phyloP scores from a whole-genome alignment of 2,797 vertebrate genomes.

The Hyperoplus immaculatus region DNA sequence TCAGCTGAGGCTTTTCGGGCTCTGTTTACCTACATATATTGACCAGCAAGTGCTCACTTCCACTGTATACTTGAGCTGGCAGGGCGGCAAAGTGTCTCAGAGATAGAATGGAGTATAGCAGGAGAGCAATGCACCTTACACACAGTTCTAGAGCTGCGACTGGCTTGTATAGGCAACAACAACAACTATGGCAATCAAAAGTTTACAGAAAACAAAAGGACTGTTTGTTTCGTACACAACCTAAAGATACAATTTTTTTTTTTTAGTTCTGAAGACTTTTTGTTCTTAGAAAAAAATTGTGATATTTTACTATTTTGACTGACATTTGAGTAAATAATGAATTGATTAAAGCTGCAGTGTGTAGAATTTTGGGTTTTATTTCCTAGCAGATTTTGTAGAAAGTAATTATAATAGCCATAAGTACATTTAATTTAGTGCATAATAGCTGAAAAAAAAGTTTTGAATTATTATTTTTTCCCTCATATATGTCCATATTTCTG shows the following conservation, averaged over 20 bases:
- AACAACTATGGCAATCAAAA: background rate
- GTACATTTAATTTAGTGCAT: too few species aligned
- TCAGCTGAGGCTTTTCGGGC: slow-evolving; percentile 30
- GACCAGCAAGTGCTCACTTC: slow-evolving; percentile 48
- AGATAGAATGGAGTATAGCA: background rate
- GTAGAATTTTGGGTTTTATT: too few species aligned
- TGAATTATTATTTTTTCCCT: too few species aligned
- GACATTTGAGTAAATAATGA: background rate
- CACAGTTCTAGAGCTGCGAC: background rate
- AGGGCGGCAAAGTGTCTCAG: slow-evolving; percentile 9
- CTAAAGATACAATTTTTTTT: background rate
- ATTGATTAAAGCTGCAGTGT: too few species aligned
- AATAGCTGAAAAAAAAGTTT: too few species aligned
- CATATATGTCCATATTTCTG: too few species aligned
- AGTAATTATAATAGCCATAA: too few species aligned
- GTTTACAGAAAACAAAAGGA: too few species aligned
- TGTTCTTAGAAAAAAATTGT: background rate
- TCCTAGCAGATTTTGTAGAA: too few species aligned
- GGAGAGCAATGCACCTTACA: background rate
- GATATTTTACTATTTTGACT: background rate
- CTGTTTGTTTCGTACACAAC: background rate
- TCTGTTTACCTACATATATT: slow-evolving; percentile 67
- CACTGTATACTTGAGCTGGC: slow-evolving; percentile 60
- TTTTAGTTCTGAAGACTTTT: background rate
- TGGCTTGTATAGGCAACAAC: background rate